Percentiles rank a stretch among this genome's conserved stretches.
phyloP scores from a whole-genome alignment of 1,140 invertebrate genomes.

The Solenopsis invicta region DNA sequence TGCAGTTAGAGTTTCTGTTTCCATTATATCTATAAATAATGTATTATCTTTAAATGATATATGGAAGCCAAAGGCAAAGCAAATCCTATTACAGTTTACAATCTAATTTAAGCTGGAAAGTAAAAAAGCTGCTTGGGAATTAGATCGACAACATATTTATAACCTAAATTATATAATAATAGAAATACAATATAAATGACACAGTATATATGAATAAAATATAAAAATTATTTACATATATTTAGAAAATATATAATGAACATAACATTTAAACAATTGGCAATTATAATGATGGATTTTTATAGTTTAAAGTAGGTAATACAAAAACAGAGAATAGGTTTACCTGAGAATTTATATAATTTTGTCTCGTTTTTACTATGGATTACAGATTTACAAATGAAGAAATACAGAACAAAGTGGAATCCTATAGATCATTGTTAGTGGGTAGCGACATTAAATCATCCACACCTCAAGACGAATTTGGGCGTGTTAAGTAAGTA shows the following conservation, averaged over 20 bases:
- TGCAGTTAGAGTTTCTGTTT: background rate
- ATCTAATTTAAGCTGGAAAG: conserved; percentile 35
- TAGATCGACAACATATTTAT: background rate
- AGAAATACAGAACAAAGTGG: conserved; percentile 77
- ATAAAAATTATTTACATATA: background rate
- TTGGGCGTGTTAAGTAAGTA: conserved; percentile 80
- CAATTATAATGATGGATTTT: background rate
- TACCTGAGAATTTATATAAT: background rate
- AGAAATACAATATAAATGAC: background rate
- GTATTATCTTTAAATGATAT: background rate
- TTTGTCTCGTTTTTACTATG: conserved; percentile 33
- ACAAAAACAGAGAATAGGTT: background rate
- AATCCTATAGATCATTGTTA: conserved; percentile 77
- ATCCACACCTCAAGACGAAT: conserved; percentile 77
- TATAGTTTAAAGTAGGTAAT: background rate
- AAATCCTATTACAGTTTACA: conserved; percentile 50
- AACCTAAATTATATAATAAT: background rate
- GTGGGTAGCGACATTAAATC: conserved; percentile 76
- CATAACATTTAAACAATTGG: background rate
- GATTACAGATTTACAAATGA: conserved; percentile 77
- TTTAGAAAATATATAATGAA: background rate
- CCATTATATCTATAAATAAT: background rate
- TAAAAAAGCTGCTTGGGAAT: conserved; percentile 1
- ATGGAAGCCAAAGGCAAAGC: conserved; percentile 40
- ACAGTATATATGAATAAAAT: background rate